These are phyloP conservation scores for Lasiurus borealis DNA, from an alignment of 2,113 vertebrate genomes.

Conservation along the genomic window DNA sequence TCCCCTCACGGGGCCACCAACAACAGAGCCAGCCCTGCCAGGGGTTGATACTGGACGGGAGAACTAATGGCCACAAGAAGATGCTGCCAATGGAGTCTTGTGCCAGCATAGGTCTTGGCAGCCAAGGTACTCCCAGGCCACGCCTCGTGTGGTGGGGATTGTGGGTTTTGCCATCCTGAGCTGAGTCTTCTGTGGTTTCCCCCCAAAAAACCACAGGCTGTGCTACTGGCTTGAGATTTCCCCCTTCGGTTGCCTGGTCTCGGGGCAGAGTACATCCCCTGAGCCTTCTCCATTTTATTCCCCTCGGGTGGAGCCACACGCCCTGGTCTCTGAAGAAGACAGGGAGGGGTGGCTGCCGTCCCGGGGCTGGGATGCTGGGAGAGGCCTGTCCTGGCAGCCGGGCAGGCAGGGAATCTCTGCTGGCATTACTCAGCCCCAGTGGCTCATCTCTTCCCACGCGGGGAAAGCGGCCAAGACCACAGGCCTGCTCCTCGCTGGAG, in stretches of 20 bases:
- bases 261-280: neutral
- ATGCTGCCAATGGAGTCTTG: neutral
- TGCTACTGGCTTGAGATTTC: constrained; percentile 13
- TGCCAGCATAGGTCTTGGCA: neutral
- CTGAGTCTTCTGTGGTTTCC: constrained; percentile 58
- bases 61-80: neutral
- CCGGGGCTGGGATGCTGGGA: fast-evolving
- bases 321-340: neutral
- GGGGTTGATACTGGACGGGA: neutral
- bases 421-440: neutral
- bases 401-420: neutral
- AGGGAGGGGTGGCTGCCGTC: neutral
- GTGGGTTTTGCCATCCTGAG: constrained; percentile 38
- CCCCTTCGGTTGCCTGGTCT: neutral
- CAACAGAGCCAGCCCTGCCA: too few relatives aligned
- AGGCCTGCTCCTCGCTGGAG: neutral
- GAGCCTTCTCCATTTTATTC: neutral
- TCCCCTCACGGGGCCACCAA: neutral
- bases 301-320: fast-evolving
- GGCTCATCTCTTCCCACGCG: neutral
- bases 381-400: fast-evolving
- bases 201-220: constrained; percentile 37
- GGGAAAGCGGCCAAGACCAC: neutral
- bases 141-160: neutral
- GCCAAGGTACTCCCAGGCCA: neutral